Conservation (phyloP, 1,140 invertebrate species). For the Scaptomyza montana region DNA sequence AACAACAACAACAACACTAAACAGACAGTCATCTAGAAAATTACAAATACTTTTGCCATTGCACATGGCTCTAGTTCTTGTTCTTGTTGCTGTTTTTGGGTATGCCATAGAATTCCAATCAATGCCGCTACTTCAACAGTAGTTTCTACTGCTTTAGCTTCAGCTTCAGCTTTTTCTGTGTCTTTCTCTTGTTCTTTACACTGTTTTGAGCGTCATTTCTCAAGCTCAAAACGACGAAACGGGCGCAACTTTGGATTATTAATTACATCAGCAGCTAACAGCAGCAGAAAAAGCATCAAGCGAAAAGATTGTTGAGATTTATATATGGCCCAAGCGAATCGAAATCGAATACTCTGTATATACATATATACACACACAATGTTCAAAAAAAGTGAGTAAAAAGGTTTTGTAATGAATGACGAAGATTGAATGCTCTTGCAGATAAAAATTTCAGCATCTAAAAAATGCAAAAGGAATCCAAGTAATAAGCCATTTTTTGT, state of each 20-base stretch:
- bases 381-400: background rate
- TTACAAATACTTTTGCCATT: slow-evolving; percentile 77
- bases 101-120: slow-evolving; percentile 55
- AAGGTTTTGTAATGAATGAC: background rate
- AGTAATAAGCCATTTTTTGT: no score
- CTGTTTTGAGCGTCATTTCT: slow-evolving; percentile 58
- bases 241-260: slow-evolving; percentile 76
- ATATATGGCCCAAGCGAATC: slow-evolving; percentile 59
- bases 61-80: slow-evolving; percentile 33
- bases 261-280: slow-evolving; percentile 66
- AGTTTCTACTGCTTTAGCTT: slow-evolving; percentile 49
- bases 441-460: background rate
- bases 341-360: slow-evolving; percentile 70
- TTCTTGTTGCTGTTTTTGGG: slow-evolving; percentile 19
- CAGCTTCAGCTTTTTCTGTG: slow-evolving; percentile 6
- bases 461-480: no score
- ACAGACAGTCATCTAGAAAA: slow-evolving; percentile 67
- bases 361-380: background rate
- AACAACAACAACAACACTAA: slow-evolving; percentile 32
- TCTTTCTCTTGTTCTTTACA: slow-evolving; percentile 6
- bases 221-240: slow-evolving; percentile 78
- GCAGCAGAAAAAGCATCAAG: slow-evolving; percentile 29
- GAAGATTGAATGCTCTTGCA: slow-evolving; percentile 7
- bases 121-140: slow-evolving; percentile 41
- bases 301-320: slow-evolving; percentile 60